Conservation (phyloP, 2,113 vertebrate species). For the zebrafish (Danio rerio) region GRCz12tu NC_133196.1:47004501-47005000, state of each 20-base stretch:
- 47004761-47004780: slow-evolving; percentile 56
- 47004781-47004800: slow-evolving; percentile 17
- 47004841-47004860: no score
- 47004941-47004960: no score
- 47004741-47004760: slow-evolving; percentile 58
- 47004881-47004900: no score
- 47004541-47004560: no score
- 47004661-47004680: slow-evolving; percentile 61
- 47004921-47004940: no score
- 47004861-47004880: no score
- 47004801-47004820: background rate
- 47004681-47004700: slow-evolving; percentile 64
- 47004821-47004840: background rate
- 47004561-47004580: background rate
- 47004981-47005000: no score
- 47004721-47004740: slow-evolving; percentile 70
- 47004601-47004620: slow-evolving; percentile 71
- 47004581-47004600: slow-evolving; percentile 10
- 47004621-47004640: slow-evolving; percentile 66
- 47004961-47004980: no score
- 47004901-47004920: no score
- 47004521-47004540: no score
- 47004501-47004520: no score
- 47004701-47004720: slow-evolving; percentile 75
- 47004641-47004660: slow-evolving; percentile 76